Evolutionary conservation across 2,888 invertebrate species (phyloP).

Genomic region (Suillia variegata): DNA sequence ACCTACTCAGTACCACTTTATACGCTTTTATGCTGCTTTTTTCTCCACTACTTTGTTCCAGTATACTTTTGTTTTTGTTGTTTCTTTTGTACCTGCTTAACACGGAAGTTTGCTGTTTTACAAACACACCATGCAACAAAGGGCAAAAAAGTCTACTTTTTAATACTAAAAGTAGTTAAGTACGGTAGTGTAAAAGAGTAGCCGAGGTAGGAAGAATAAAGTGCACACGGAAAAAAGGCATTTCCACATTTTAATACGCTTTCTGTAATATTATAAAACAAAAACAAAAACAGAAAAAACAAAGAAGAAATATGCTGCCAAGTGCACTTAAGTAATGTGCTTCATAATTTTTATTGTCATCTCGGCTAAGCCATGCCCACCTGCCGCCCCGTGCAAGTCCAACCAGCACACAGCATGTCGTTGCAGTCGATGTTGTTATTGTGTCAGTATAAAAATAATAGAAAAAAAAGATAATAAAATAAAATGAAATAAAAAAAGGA

Average conservation of each 20-base stretch:
- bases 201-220: too few species aligned
- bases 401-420: not conserved
- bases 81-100: constrained; percentile 41
- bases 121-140: too few species aligned
- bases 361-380: not conserved
- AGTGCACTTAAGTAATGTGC: constrained; percentile 57
- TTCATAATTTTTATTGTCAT: constrained; percentile 56
- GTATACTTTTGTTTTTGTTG: not conserved
- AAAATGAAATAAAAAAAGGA: not conserved
- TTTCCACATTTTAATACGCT: not conserved
- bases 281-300: too few species aligned
- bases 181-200: too few species aligned
- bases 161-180: too few species aligned
- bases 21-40: not conserved
- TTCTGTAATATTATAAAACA: too few species aligned
- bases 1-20: not conserved
- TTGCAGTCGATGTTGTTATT: not conserved
- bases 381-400: constrained; percentile 2
- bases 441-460: too few species aligned
- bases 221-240: constrained; percentile 26
- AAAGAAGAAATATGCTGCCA: constrained; percentile 28
- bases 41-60: not conserved
- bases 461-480: constrained; percentile 2
- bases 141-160: too few species aligned
- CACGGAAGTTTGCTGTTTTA: constrained; percentile 44